phyloP scores from a whole-genome alignment of 2,888 invertebrate species.

The Baccha elongata region DNA sequence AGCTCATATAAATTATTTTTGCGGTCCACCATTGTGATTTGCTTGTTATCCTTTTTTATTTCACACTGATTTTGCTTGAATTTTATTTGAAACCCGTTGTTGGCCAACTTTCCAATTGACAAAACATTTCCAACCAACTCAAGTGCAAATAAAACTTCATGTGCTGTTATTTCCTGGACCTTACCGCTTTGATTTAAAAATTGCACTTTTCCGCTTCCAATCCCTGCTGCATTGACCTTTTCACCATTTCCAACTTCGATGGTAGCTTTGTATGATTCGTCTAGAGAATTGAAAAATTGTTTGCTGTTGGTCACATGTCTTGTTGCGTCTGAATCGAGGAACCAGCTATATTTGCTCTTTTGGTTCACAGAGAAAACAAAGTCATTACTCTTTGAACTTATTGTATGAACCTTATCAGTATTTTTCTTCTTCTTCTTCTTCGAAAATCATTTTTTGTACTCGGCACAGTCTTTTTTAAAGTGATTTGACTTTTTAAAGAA shows the following conservation, averaged over 20 bases:
- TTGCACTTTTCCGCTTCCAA: neutral
- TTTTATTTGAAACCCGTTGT: neutral
- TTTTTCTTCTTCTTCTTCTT: neutral
- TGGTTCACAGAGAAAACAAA: constrained; percentile 8
- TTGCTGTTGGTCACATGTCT: neutral
- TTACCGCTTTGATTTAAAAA: neutral
- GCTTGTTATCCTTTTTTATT: neutral
- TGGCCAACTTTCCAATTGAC: neutral
- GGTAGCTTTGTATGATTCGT: neutral
- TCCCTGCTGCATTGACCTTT: neutral
- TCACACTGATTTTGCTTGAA: neutral
- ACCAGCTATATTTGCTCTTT: neutral
- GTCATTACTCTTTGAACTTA: neutral
- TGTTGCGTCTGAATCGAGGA: neutral
- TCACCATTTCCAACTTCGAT: constrained; percentile 2
- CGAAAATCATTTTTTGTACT: neutral
- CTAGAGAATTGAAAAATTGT: neutral
- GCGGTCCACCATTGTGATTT: neutral
- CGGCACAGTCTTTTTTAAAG: neutral
- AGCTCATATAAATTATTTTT: neutral
- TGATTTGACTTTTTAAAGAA: constrained; percentile 2
- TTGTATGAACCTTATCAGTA: neutral
- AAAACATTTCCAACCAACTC: neutral
- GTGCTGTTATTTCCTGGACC: neutral
- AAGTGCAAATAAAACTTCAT: neutral